These are phyloP conservation scores for Pogonomyrmex barbatus DNA, from an alignment of 1,140 invertebrate genomes.

Conservation along the genomic window DNA sequence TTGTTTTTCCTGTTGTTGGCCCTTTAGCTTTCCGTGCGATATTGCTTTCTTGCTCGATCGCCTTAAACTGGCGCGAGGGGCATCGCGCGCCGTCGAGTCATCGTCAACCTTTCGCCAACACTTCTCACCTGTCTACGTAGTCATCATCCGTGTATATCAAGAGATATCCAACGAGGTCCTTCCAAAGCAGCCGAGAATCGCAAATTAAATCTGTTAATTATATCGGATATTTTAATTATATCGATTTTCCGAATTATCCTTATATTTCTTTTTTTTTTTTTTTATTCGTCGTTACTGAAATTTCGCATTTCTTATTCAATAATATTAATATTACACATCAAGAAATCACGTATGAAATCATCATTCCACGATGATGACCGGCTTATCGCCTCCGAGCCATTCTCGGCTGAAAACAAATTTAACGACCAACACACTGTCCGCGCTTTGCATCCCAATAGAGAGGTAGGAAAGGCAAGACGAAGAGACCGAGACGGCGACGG, in stretches of 20 bases:
- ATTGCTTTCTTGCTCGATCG: constrained; percentile 31
- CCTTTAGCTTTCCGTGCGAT: constrained; percentile 65
- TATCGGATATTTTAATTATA: background rate
- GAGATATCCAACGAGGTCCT: background rate
- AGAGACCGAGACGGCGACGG: constrained; percentile 48
- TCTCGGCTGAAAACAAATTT: constrained; percentile 57
- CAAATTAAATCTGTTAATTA: background rate
- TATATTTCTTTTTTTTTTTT: no score
- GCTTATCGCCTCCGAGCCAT: constrained; percentile 12
- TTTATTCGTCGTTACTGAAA: background rate
- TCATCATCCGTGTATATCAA: constrained; percentile 22
- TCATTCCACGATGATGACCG: background rate
- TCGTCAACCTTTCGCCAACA: constrained; percentile 29
- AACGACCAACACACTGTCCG: constrained; percentile 39
- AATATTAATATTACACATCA: background rate
- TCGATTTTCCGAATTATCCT: background rate
- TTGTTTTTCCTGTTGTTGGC: constrained; percentile 76
- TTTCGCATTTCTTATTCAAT: background rate
- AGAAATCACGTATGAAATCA: background rate
- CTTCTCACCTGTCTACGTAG: constrained; percentile 30
- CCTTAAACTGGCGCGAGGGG: background rate
- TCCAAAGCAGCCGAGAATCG: constrained; percentile 8
- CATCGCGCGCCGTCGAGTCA: constrained; percentile 31
- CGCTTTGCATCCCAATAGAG: constrained; percentile 62
- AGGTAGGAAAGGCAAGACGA: constrained; percentile 32